phyloP scores from a whole-genome alignment of 2,113 vertebrate species.

The Blennius ocellaris region DNA sequence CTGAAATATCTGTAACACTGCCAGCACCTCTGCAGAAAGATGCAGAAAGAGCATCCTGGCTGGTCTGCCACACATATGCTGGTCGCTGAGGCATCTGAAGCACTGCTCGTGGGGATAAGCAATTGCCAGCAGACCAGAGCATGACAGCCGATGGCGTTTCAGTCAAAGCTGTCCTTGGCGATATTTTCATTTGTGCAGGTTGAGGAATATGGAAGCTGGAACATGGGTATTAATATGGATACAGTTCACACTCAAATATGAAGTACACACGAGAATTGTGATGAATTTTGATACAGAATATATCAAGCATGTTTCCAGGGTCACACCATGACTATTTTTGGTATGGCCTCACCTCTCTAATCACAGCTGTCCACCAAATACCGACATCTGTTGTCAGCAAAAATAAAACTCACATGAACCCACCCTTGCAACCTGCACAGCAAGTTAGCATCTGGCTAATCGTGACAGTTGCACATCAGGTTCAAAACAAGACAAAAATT shows the following conservation, averaged over 20 bases:
- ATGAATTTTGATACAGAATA: no score
- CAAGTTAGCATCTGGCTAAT: no score
- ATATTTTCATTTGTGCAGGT: conserved; percentile 7
- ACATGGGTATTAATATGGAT: neutral
- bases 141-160: no score
- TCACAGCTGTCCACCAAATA: conserved; percentile 1
- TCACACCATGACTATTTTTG: no score
- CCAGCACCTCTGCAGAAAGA: conserved; percentile 11
- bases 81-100: conserved; percentile 14
- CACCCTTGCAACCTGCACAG: no score
- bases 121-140: no score
- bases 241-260: no score
- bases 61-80: conserved; percentile 22
- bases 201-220: neutral
- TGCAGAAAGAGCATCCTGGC: neutral
- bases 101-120: neutral
- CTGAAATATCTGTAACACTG: conserved; percentile 47
- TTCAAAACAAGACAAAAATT: no score
- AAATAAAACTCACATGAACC: conserved; percentile 5
- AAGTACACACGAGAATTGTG: no score
- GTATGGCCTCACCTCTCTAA: neutral
- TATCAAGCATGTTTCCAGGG: no score
- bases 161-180: no score
- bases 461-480: no score
- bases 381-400: conserved; percentile 9